A percentile compares a stretch with the other conserved stretches of the same genome.
These are phyloP conservation scores for Branchellion lobata DNA, from an alignment of 2,888 invertebrate genomes.

Conservation along the genomic window DNA sequence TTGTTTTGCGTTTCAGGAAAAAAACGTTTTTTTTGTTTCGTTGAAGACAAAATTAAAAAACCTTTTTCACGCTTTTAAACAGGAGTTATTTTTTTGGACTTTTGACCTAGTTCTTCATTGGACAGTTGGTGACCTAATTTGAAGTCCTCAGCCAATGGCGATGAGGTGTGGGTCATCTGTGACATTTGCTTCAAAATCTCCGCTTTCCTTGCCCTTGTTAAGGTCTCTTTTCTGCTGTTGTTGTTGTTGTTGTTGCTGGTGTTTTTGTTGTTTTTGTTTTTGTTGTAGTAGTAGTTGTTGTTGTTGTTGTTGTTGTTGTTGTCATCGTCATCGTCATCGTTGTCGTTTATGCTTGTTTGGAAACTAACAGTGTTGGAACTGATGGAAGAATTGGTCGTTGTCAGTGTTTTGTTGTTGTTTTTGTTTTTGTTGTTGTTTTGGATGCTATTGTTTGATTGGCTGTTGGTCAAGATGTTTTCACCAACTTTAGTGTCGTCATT, in stretches of 20 bases:
- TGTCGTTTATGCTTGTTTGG: too few species aligned
- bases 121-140: constrained; percentile 16
- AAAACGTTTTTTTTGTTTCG: too few species aligned
- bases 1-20: too few species aligned
- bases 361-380: too few species aligned
- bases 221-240: background rate
- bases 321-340: background rate
- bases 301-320: constrained; percentile 11
- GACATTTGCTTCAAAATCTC: constrained; percentile 8
- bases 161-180: background rate
- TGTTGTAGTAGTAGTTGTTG: background rate
- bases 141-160: background rate
- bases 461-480: too few species aligned
- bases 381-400: too few species aligned
- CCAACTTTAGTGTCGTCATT: too few species aligned
- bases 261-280: background rate
- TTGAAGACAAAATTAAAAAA: background rate
- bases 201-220: constrained; percentile 10
- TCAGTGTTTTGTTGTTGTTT: constrained; percentile 10
- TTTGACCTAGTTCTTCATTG: background rate
- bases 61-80: background rate
- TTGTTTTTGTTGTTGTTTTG: background rate
- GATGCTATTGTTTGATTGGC: too few species aligned
- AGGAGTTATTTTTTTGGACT: background rate
- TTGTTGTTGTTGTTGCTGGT: background rate